A percentile compares a stretch with the other conserved stretches of the same genome.
phyloP scores from a whole-genome alignment of 1,140 invertebrate species.

The Dreissena rostriformis region DNA sequence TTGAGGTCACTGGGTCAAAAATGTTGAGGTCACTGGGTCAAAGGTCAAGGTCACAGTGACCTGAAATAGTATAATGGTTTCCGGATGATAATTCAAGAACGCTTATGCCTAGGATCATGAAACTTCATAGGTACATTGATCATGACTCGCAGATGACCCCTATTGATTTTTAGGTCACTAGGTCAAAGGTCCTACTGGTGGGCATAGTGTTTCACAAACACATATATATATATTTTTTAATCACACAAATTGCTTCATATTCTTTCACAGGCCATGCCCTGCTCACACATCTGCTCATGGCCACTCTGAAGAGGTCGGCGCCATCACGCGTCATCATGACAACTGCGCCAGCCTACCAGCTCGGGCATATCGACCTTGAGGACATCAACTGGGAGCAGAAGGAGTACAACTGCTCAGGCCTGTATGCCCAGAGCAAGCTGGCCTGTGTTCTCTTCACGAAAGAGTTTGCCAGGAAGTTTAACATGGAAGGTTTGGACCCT shows the following conservation, averaged over 20 bases:
- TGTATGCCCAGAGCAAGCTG: slow-evolving; percentile 88
- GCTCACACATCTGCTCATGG: slow-evolving; percentile 92
- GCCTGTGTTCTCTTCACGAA: slow-evolving; percentile 88
- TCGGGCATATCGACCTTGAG: slow-evolving; percentile 78
- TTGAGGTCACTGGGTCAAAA: too few relatives aligned
- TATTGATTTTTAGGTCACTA: too few relatives aligned
- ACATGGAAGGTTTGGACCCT: slow-evolving; percentile 73
- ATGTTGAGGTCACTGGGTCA: too few relatives aligned
- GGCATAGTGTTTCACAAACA: too few relatives aligned
- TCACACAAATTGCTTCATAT: slow-evolving; percentile 2
- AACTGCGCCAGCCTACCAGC: slow-evolving; percentile 89
- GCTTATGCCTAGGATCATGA: too few relatives aligned
- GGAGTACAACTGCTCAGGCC: slow-evolving; percentile 69
- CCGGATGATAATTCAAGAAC: too few relatives aligned
- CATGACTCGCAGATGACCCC: too few relatives aligned
- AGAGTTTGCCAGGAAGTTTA: slow-evolving; percentile 82
- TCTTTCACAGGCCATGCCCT: slow-evolving; percentile 80
- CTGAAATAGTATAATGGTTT: too few relatives aligned
- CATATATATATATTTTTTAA: too few relatives aligned
- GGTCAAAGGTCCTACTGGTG: too few relatives aligned
- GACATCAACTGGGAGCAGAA: slow-evolving; percentile 78
- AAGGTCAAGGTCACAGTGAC: too few relatives aligned
- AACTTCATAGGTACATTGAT: too few relatives aligned
- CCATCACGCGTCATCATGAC: slow-evolving; percentile 93
- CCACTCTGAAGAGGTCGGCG: slow-evolving; percentile 83